phyloP scores from a whole-genome alignment of 2,113 vertebrate species.

The Hystrix cristata region DNA sequence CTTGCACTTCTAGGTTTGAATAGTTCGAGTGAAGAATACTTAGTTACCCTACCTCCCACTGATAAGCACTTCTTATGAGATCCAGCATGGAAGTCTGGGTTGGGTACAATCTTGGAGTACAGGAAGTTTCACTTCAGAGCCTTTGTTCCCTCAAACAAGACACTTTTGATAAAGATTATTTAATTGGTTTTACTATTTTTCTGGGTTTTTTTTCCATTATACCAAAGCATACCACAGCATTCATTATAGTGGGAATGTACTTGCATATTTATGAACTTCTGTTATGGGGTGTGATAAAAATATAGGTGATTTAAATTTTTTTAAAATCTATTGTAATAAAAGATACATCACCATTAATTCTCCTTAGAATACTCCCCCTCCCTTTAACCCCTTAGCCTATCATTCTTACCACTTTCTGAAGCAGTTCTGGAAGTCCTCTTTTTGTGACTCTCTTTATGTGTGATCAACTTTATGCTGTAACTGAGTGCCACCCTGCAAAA shows the following conservation, averaged over 20 bases:
- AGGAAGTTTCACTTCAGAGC: background rate
- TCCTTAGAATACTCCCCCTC: background rate
- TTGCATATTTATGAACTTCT: background rate
- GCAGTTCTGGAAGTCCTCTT: background rate
- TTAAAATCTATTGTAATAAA: background rate
- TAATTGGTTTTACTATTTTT: background rate
- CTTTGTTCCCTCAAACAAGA: background rate
- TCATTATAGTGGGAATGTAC: background rate
- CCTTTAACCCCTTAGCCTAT: background rate
- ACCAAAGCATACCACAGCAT: background rate
- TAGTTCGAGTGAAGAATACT: background rate
- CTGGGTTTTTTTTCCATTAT: constrained; percentile 3
- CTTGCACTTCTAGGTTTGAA: background rate
- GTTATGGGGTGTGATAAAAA: background rate
- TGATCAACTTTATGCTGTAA: background rate
- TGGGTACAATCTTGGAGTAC: background rate
- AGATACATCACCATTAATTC: background rate
- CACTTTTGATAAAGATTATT: background rate
- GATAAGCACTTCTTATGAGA: background rate
- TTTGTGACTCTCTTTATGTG: too few species aligned
- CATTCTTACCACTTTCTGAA: background rate
- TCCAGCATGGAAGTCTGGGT: background rate
- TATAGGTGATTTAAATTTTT: background rate
- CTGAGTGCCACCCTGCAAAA: background rate
- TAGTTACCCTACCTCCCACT: background rate